phyloP scores from a whole-genome alignment of 37 sponge, comb jelly and placozoan genomes.

The Bolinopsis microptera region DNA sequence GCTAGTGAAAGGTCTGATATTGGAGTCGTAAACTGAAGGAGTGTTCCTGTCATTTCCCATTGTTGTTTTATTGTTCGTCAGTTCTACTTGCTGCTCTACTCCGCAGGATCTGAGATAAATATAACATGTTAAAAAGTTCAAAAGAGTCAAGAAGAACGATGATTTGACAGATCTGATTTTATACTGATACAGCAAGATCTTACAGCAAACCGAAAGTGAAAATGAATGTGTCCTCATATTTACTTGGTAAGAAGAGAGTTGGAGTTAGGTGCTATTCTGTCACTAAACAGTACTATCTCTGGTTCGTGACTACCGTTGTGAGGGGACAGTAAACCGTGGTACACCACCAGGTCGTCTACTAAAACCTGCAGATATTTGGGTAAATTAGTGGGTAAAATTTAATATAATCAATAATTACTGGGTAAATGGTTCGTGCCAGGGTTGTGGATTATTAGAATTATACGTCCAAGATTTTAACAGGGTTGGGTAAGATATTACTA shows the following conservation, averaged over 20 bases:
- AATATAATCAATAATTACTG: too few species aligned
- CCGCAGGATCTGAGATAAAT: background rate
- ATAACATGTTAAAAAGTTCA: background rate
- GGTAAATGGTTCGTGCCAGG: too few species aligned
- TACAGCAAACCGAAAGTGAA: too few species aligned
- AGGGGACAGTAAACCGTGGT: constrained; percentile 73
- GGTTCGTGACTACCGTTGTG: background rate
- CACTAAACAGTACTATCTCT: constrained; percentile 6
- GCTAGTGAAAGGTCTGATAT: constrained; percentile 6
- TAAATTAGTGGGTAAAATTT: too few species aligned
- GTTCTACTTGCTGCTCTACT: constrained; percentile 69
- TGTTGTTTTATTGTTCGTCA: constrained; percentile 71
- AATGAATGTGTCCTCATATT: too few species aligned
- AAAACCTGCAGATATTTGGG: constrained; percentile 76
- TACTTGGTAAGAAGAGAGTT: background rate
- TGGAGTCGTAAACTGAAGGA: background rate
- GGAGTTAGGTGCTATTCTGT: background rate
- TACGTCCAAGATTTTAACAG: too few species aligned
- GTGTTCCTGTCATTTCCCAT: background rate
- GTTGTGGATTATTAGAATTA: too few species aligned
- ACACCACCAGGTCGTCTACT: constrained; percentile 87
- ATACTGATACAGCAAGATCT: too few species aligned
- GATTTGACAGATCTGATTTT: background rate
- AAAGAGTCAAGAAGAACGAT: background rate
- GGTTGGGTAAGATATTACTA: too few species aligned